phyloP scores from a whole-genome alignment of 2,797 vertebrate genomes.

The Phataginus tetradactyla region DNA sequence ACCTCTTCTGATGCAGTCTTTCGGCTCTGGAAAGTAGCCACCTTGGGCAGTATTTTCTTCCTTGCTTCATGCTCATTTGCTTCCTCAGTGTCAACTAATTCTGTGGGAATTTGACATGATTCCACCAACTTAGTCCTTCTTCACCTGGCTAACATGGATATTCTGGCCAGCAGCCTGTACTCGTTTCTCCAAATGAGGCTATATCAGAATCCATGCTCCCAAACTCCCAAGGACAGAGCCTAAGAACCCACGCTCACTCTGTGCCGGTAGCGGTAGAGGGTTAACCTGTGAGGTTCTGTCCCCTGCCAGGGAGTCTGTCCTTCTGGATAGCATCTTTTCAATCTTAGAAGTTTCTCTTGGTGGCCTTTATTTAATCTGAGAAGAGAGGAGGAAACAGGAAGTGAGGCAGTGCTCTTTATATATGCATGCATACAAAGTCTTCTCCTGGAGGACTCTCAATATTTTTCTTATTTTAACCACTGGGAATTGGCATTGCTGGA shows the following conservation, averaged over 20 bases:
- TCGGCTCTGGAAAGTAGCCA: not conserved
- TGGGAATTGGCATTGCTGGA: not conserved
- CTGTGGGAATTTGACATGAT: not conserved
- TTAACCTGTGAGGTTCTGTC: not conserved
- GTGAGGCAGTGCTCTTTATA: not conserved
- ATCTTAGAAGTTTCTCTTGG: not conserved
- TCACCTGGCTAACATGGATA: not conserved
- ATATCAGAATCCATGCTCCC: not conserved
- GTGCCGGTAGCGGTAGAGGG: not conserved
- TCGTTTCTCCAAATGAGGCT: constrained; percentile 5
- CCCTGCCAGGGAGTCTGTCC: not conserved
- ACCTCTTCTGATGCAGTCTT: not conserved
- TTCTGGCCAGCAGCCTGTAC: not conserved
- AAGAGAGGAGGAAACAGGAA: not conserved
- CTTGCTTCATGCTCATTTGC: not conserved
- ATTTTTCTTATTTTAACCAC: not conserved
- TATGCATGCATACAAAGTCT: not conserved
- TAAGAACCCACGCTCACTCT: not conserved
- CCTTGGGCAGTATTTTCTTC: not conserved
- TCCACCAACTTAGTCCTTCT: not conserved
- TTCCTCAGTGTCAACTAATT: not conserved
- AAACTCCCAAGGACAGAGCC: not conserved
- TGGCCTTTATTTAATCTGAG: not conserved
- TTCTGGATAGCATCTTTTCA: not conserved
- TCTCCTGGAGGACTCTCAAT: not conserved